These are phyloP conservation scores for Orthosia cruda DNA, from an alignment of 2,888 invertebrate species.

Conservation along the genomic window DNA sequence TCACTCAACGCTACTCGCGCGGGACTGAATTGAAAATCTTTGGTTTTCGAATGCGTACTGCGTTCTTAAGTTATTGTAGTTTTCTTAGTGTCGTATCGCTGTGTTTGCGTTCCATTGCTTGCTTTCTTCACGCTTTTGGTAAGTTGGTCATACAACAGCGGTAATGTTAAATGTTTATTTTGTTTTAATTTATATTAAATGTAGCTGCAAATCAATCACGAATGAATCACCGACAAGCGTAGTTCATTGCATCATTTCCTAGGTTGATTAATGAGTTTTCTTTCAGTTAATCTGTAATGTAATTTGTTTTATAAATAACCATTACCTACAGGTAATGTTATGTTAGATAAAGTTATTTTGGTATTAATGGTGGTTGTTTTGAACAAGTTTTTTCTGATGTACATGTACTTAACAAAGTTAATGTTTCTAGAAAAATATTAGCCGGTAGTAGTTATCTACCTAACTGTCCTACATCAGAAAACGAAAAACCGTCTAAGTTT, in stretches of 20 bases:
- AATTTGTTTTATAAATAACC: slow-evolving; percentile 48
- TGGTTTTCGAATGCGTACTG: slow-evolving; percentile 62
- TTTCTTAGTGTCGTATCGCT: slow-evolving; percentile 48
- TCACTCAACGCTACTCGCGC: slow-evolving; percentile 77
- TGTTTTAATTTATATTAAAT: neutral
- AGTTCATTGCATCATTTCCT: slow-evolving; percentile 68
- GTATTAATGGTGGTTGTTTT: neutral
- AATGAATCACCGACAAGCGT: slow-evolving; percentile 61
- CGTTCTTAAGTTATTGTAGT: slow-evolving; percentile 49
- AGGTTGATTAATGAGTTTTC: slow-evolving; percentile 64
- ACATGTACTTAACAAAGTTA: too few species aligned
- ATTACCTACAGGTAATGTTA: neutral
- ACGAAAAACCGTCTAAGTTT: too few species aligned
- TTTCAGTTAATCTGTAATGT: slow-evolving; percentile 45
- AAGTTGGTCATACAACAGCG: neutral
- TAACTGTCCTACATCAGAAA: too few species aligned
- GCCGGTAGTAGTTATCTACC: too few species aligned
- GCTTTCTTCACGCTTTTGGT: neutral
- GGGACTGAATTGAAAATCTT: slow-evolving; percentile 79
- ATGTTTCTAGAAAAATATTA: too few species aligned
- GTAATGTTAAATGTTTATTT: slow-evolving; percentile 38
- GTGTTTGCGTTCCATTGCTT: slow-evolving; percentile 49
- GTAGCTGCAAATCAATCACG: slow-evolving; percentile 66
- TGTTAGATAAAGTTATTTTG: neutral
- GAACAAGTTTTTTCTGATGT: neutral